These are phyloP conservation scores for Dicyrtomina minuta DNA, from an alignment of 2,888 invertebrate species.

Conservation along the genomic window DNA sequence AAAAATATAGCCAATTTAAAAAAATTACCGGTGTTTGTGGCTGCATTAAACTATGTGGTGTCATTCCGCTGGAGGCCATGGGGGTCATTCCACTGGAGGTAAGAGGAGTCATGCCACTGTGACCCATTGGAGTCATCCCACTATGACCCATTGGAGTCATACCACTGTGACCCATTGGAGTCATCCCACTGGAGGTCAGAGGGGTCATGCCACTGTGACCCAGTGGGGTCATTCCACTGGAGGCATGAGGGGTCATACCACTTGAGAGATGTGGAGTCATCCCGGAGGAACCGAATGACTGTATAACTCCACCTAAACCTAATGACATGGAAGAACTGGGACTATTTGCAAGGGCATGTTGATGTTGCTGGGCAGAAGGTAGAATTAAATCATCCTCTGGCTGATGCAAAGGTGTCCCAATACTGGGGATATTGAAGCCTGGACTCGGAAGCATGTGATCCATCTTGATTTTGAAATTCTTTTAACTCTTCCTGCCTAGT, in stretches of 20 bases:
- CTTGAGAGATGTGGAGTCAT: no score
- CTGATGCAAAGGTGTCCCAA: constrained; percentile 85
- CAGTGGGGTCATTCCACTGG: no score
- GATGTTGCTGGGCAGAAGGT: constrained; percentile 78
- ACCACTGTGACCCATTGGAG: no score
- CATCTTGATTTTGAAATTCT: constrained; percentile 41
- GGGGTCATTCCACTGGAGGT: constrained; percentile 71
- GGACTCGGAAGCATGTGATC: constrained; percentile 72
- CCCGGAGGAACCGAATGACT: constrained; percentile 31
- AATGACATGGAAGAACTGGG: constrained; percentile 22
- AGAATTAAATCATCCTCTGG: constrained; percentile 87
- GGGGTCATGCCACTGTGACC: constrained; percentile 66
- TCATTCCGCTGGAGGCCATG: constrained; percentile 71
- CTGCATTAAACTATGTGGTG: constrained; percentile 67
- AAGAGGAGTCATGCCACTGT: no score
- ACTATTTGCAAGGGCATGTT: constrained; percentile 63
- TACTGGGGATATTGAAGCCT: constrained; percentile 83
- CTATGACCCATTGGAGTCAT: no score
- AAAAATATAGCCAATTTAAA: no score
- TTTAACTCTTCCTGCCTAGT: not conserved
- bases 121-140: no score
- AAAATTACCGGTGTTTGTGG: constrained; percentile 79
- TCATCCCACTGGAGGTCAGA: no score
- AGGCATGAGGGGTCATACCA: constrained; percentile 22
- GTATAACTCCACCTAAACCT: constrained; percentile 28